Conservation (phyloP, 2,797 vertebrate genomes). For the Coendou prehensilis region DNA sequence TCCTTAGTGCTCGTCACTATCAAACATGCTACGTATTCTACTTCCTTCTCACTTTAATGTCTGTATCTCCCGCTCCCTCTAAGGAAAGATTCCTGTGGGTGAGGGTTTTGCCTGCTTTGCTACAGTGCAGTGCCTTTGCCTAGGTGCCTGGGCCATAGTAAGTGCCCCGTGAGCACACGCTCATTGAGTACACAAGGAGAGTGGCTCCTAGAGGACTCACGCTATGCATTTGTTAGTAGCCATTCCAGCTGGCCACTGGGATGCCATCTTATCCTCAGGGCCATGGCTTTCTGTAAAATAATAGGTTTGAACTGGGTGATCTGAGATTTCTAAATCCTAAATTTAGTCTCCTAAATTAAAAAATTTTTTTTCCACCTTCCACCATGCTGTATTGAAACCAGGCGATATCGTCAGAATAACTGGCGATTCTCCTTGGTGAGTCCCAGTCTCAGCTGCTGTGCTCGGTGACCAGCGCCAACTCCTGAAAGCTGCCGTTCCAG, state of each 20-base stretch:
- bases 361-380: background rate
- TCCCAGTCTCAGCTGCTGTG: background rate
- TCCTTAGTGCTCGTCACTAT: background rate
- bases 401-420: background rate
- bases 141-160: background rate
- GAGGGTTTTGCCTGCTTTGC: background rate
- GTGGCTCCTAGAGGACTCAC: too few species aligned
- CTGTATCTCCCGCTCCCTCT: background rate
- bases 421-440: background rate
- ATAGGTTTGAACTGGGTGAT: background rate
- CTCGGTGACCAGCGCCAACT: background rate
- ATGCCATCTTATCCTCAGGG: background rate
- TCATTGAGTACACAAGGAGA: background rate
- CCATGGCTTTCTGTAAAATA: background rate
- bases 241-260: background rate
- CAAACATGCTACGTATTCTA: background rate
- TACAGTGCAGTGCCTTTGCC: background rate
- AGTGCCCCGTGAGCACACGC: background rate
- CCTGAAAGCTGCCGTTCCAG: background rate
- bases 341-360: background rate
- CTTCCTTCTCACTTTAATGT: background rate
- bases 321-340: background rate
- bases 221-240: background rate
- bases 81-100: background rate
- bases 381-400: background rate